These are phyloP conservation scores for Plebejus melissa DNA, from an alignment of 2,888 invertebrate genomes.

Conservation along the genomic window DNA sequence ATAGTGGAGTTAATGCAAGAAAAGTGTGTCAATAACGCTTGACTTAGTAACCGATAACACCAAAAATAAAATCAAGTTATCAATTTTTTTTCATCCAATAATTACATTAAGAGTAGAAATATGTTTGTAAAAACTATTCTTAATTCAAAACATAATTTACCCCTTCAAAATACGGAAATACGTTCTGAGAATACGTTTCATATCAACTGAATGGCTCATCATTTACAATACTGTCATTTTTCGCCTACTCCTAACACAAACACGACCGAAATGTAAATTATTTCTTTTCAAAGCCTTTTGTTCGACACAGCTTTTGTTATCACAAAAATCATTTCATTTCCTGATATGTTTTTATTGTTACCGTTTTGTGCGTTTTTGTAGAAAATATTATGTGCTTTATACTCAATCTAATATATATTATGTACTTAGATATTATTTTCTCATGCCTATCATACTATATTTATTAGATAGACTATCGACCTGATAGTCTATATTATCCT, in stretches of 20 bases:
- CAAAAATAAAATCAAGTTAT: no score
- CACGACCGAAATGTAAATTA: neutral
- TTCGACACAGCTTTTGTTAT: conserved; percentile 24
- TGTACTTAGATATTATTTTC: no score
- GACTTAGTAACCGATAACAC: no score
- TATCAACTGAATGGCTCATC: conserved; percentile 15
- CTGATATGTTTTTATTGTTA: conserved; percentile 9
- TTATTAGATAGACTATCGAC: no score
- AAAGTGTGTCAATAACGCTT: no score
- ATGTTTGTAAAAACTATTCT: no score
- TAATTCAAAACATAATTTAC: neutral
- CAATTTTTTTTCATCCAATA: no score
- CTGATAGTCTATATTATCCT: neutral
- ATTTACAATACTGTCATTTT: conserved; percentile 12
- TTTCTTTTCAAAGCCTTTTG: conserved; percentile 23
- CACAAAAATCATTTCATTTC: conserved; percentile 6
- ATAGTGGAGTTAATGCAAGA: no score
- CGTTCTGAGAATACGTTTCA: neutral
- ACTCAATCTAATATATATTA: no score
- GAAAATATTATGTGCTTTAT: neutral
- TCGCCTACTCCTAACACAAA: conserved; percentile 2
- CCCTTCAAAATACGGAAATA: neutral
- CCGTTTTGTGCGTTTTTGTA: conserved; percentile 5
- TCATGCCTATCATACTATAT: no score
- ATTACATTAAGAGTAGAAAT: no score